A percentile compares a stretch with the other conserved stretches of the same genome.
Evolutionary conservation across 2,888 invertebrate genomes (phyloP).

Genomic region (Drosophila acutilabella): DNA sequence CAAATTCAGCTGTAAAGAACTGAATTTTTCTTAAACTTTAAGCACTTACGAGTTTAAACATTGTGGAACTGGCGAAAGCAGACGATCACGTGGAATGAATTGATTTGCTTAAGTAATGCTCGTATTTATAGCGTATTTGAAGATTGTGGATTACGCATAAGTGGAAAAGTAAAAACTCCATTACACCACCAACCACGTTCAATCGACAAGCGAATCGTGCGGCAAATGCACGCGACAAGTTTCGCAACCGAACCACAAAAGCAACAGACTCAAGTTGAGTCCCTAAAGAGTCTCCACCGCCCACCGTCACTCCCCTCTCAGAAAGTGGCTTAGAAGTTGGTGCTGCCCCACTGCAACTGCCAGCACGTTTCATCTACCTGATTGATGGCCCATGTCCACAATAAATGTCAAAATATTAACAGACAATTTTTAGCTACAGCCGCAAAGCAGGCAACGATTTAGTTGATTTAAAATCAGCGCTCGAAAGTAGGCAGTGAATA

Average conservation of each 20-base stretch:
- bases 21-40: neutral
- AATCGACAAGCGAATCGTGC: slow-evolving; percentile 76
- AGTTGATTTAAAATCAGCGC: slow-evolving; percentile 11
- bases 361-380: slow-evolving; percentile 72
- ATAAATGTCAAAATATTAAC: slow-evolving; percentile 70
- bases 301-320: neutral
- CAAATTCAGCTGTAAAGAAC: no score
- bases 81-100: slow-evolving; percentile 76
- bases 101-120: slow-evolving; percentile 49
- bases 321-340: slow-evolving; percentile 35
- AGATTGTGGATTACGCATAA: slow-evolving; percentile 36
- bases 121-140: slow-evolving; percentile 54
- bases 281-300: slow-evolving; percentile 3
- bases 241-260: slow-evolving; percentile 60
- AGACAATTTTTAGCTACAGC: slow-evolving; percentile 1
- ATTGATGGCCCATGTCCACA: slow-evolving; percentile 42
- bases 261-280: slow-evolving; percentile 4
- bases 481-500: slow-evolving; percentile 43
- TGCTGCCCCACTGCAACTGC: slow-evolving; percentile 31
- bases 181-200: slow-evolving; percentile 60
- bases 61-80: slow-evolving; percentile 31
- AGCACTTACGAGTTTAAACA: slow-evolving; percentile 58
- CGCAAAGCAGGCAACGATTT: slow-evolving; percentile 10
- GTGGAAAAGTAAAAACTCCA: slow-evolving; percentile 67
- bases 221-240: slow-evolving; percentile 72